These are phyloP conservation scores for Xiphorhynchus elegans DNA, from an alignment of 2,113 vertebrate species.

Conservation along the genomic window DNA sequence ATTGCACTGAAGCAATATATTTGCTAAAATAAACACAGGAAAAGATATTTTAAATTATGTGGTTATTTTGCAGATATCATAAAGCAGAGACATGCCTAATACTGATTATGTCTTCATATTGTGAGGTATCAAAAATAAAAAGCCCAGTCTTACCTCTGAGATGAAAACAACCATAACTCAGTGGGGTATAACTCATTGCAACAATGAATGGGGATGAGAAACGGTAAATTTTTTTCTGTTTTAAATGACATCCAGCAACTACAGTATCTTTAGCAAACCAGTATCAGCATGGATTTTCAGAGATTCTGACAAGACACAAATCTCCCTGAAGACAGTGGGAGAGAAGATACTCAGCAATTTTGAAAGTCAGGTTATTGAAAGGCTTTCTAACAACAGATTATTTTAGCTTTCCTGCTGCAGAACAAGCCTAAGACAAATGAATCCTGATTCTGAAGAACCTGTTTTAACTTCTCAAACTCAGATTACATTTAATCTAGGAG, in stretches of 20 bases:
- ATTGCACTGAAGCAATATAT: background rate
- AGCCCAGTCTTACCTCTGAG: background rate
- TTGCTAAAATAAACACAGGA: background rate
- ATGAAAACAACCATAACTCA: background rate
- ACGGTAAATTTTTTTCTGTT: background rate
- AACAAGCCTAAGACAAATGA: background rate
- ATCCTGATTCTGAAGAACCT: slow-evolving; percentile 2
- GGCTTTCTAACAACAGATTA: background rate
- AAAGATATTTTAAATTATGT: slow-evolving; percentile 4
- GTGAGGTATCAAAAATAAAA: background rate
- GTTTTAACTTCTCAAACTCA: background rate
- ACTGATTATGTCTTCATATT: background rate
- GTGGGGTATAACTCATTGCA: background rate
- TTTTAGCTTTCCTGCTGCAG: background rate
- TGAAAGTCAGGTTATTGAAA: background rate
- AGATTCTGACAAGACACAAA: background rate
- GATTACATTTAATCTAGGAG: background rate
- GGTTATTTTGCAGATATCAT: background rate
- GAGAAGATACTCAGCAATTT: background rate
- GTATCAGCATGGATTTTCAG: background rate
- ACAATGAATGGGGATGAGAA: background rate
- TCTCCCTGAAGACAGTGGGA: background rate
- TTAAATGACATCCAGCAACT: background rate
- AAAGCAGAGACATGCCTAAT: background rate
- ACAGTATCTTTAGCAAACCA: background rate